phyloP scores from a whole-genome alignment of 1,140 invertebrate genomes.

The Ganaspis sp. region DNA sequence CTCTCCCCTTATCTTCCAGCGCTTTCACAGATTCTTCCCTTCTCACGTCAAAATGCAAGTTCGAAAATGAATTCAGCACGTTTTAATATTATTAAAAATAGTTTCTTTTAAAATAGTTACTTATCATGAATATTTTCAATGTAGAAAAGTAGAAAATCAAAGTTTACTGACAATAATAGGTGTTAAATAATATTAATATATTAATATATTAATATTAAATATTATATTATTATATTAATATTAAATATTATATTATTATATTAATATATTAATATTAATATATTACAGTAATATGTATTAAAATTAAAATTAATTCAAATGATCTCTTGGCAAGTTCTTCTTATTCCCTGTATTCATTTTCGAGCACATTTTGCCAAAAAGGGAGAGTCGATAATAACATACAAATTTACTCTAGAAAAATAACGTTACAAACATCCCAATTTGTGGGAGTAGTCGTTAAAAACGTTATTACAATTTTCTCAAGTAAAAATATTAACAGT shows the following conservation, averaged over 20 bases:
- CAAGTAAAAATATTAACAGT: constrained; percentile 74
- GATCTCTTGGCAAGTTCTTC: no score
- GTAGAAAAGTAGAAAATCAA: no score
- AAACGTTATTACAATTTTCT: constrained; percentile 63
- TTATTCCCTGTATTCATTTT: neutral
- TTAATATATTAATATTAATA: no score
- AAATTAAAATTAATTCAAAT: no score
- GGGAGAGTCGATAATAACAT: constrained; percentile 35
- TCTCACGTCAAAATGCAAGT: constrained; percentile 64
- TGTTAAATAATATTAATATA: no score
- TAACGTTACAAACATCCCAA: constrained; percentile 56
- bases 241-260: neutral
- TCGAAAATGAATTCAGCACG: constrained; percentile 39
- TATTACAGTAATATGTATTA: no score
- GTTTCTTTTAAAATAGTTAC: no score
- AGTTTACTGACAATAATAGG: no score
- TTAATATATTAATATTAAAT: no score
- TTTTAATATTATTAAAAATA: no score
- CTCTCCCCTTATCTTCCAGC: constrained; percentile 56
- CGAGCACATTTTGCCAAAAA: constrained; percentile 43
- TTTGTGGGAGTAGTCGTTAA: constrained; percentile 58
- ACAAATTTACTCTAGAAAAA: constrained; percentile 71
- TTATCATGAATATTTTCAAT: no score
- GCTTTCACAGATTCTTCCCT: constrained; percentile 41
- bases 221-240: no score